Percentiles rank a stretch among this genome's conserved stretches.
phyloP scores from a whole-genome alignment of 1,140 invertebrate species.

The Drosophila carrolli region DNA sequence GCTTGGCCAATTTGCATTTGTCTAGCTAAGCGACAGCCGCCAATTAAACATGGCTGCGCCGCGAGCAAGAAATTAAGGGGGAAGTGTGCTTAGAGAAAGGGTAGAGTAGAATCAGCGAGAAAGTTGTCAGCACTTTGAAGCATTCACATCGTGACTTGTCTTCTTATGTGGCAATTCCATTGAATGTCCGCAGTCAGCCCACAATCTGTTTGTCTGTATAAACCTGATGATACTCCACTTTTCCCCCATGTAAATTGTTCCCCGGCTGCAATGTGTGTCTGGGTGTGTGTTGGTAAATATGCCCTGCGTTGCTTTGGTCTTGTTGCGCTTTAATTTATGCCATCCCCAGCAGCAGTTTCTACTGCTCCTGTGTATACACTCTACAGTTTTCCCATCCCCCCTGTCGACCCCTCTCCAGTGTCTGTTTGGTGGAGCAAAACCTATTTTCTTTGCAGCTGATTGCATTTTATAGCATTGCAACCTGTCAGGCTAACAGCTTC shows the following conservation, averaged over 20 bases:
- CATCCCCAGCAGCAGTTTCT: constrained; percentile 39
- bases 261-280: constrained; percentile 2
- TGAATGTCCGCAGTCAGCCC: constrained; percentile 44
- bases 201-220: constrained; percentile 47
- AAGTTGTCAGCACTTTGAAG: constrained; percentile 31
- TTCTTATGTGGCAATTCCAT: constrained; percentile 27
- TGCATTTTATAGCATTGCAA: constrained; percentile 77
- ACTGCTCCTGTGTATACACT: constrained; percentile 25
- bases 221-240: constrained; percentile 27
- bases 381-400: constrained; percentile 10
- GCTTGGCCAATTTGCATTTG: constrained; percentile 42
- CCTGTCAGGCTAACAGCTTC: constrained; percentile 47
- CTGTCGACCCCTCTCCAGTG: constrained; percentile 7
- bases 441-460: constrained; percentile 81
- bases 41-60: constrained; percentile 26
- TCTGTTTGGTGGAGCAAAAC: constrained; percentile 63
- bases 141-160: constrained; percentile 13
- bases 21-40: constrained; percentile 29
- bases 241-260: constrained; percentile 9
- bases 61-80: not conserved
- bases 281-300: constrained; percentile 36
- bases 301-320: constrained; percentile 44
- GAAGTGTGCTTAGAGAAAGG: not conserved
- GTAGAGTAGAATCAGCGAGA: not conserved
- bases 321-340: constrained; percentile 73